Evolutionary conservation across 2,888 invertebrate species (phyloP).

Genomic region (Nemapogon koenigi): DNA sequence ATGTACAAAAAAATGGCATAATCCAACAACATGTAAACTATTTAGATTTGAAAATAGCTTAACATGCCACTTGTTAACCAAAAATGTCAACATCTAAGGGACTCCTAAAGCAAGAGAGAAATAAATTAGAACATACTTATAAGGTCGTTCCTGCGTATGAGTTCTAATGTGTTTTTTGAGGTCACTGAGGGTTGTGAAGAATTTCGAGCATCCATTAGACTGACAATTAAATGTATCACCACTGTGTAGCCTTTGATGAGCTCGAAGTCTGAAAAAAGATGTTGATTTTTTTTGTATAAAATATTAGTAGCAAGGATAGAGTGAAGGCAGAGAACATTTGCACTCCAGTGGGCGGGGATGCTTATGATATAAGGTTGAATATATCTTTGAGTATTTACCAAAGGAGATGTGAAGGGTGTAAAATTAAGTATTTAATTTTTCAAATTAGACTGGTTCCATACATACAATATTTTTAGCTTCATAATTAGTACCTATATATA

Average conservation of each 20-base stretch:
- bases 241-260: slow-evolving; percentile 91
- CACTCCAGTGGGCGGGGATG: too few species aligned
- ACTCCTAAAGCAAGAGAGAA: neutral
- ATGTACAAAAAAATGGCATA: too few species aligned
- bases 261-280: slow-evolving; percentile 69
- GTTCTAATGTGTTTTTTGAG: slow-evolving; percentile 92
- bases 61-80: neutral
- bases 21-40: too few species aligned
- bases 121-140: slow-evolving; percentile 68
- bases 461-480: too few species aligned
- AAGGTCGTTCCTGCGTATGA: slow-evolving; percentile 90
- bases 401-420: too few species aligned
- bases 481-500: too few species aligned
- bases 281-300: neutral
- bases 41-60: too few species aligned
- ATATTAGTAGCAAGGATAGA: neutral
- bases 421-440: too few species aligned
- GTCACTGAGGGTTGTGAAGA: slow-evolving; percentile 93
- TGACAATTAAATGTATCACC: slow-evolving; percentile 95
- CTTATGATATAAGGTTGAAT: too few species aligned
- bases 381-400: too few species aligned
- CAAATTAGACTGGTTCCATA: too few species aligned
- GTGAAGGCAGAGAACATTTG: too few species aligned
- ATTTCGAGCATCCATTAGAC: slow-evolving; percentile 82
- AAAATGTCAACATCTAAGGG: neutral